Evolutionary conservation across 2,888 invertebrate genomes (phyloP).

Genomic region (Andricus quercusramuli): DNA sequence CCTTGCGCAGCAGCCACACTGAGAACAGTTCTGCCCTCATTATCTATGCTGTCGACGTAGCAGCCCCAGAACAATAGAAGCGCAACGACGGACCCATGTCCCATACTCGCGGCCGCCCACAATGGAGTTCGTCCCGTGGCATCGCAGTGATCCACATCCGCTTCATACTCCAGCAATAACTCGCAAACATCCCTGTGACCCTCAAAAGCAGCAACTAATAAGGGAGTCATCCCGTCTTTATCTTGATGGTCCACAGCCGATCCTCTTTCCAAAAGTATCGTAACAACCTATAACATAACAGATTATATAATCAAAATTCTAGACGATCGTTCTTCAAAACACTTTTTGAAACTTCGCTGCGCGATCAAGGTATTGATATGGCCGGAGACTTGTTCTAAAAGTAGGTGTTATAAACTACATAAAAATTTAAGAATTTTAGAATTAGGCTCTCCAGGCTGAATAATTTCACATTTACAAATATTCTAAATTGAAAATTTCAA

Average conservation of each 20-base stretch:
- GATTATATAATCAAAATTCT: too few relatives aligned
- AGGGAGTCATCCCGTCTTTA: slow-evolving; percentile 92
- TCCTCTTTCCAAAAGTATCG: slow-evolving; percentile 88
- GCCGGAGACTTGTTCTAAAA: too few relatives aligned
- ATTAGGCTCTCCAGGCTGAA: too few relatives aligned
- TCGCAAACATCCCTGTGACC: slow-evolving; percentile 96
- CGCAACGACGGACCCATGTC: slow-evolving; percentile 92
- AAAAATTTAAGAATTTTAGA: too few relatives aligned
- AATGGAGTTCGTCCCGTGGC: slow-evolving; percentile 90
- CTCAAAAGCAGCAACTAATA: slow-evolving; percentile 94
- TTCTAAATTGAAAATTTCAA: too few relatives aligned
- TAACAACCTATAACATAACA: slow-evolving; percentile 80
- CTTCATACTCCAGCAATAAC: slow-evolving; percentile 93
- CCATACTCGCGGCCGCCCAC: slow-evolving; percentile 96
- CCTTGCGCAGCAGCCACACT: slow-evolving; percentile 93
- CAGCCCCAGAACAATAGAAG: slow-evolving; percentile 96
- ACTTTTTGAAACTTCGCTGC: too few relatives aligned
- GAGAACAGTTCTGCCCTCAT: slow-evolving; percentile 94
- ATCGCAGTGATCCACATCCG: slow-evolving; percentile 94
- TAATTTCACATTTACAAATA: too few relatives aligned
- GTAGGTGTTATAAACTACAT: too few relatives aligned
- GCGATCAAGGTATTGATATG: too few relatives aligned
- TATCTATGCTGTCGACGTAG: slow-evolving; percentile 96
- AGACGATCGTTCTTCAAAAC: too few relatives aligned
- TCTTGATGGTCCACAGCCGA: slow-evolving; percentile 91